Conservation (phyloP, 1,140 invertebrate species). For the Calephelis nemesis region DNA sequence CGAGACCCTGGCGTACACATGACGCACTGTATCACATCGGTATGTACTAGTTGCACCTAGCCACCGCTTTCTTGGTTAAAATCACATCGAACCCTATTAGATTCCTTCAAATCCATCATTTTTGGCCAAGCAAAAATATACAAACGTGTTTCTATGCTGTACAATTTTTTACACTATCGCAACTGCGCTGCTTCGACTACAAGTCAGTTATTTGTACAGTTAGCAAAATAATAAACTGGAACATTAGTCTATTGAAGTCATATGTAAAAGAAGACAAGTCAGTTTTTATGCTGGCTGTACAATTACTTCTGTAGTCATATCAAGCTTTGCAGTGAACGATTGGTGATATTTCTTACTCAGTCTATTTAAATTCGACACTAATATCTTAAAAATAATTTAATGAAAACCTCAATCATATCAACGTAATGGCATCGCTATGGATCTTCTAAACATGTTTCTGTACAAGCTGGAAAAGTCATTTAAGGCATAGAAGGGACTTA, state of each 20-base stretch:
- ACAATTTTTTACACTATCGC: slow-evolving; percentile 60
- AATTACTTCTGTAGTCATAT: neutral
- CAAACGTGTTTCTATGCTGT: slow-evolving; percentile 67
- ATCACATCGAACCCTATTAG: slow-evolving; percentile 39
- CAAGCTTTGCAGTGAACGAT: slow-evolving; percentile 1
- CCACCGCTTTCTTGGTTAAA: slow-evolving; percentile 30
- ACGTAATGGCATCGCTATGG: neutral
- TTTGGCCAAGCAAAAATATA: slow-evolving; percentile 70
- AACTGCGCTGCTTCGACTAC: slow-evolving; percentile 27
- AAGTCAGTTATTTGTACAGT: neutral
- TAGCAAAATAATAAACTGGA: neutral
- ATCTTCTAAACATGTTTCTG: neutral
- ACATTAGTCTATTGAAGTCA: neutral
- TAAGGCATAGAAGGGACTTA: neutral
- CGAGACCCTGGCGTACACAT: neutral
- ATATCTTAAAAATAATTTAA: slow-evolving; percentile 32
- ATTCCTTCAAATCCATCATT: slow-evolving; percentile 34
- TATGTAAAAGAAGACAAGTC: slow-evolving; percentile 6
- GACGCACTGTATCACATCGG: slow-evolving; percentile 32
- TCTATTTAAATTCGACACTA: slow-evolving; percentile 44
- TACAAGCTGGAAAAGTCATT: slow-evolving; percentile 2
- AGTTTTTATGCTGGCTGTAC: neutral
- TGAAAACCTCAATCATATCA: slow-evolving; percentile 2
- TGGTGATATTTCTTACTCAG: slow-evolving; percentile 38
- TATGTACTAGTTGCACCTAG: slow-evolving; percentile 28